phyloP scores from a whole-genome alignment of 2,888 invertebrate species.

The Dioctria linearis region DNA sequence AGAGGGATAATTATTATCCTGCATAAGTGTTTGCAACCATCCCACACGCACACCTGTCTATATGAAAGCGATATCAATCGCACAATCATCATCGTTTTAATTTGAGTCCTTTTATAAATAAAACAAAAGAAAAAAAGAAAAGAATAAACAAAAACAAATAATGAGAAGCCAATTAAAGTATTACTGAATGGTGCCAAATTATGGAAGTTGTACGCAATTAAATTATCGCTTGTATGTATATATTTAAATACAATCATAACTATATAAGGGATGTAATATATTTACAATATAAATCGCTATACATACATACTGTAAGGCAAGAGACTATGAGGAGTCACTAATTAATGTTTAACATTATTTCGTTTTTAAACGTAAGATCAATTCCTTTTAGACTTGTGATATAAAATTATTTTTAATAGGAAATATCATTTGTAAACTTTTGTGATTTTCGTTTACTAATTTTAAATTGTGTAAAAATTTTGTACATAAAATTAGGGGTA shows the following conservation, averaged over 20 bases:
- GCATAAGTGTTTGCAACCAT: neutral
- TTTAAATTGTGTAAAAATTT: constrained; percentile 42
- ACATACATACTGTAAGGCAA: neutral
- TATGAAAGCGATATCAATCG: too few relatives aligned
- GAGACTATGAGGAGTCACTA: neutral
- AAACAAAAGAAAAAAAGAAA: too few relatives aligned
- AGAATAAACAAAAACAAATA: neutral
- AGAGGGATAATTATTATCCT: neutral
- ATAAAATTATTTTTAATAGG: constrained; percentile 34
- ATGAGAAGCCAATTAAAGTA: constrained; percentile 14
- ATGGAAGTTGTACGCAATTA: constrained; percentile 27
- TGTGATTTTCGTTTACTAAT: constrained; percentile 16
- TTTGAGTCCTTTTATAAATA: too few relatives aligned
- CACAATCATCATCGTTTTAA: too few relatives aligned
- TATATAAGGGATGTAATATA: constrained; percentile 1
- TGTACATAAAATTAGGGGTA: constrained; percentile 40
- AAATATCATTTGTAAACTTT: constrained; percentile 31
- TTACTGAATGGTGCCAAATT: constrained; percentile 46
- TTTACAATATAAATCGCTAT: neutral
- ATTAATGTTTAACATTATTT: neutral
- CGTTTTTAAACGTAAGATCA: constrained; percentile 5
- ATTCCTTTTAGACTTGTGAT: constrained; percentile 46
- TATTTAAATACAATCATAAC: constrained; percentile 20
- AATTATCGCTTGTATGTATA: constrained; percentile 41
- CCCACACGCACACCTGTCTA: neutral